Percentiles rank a stretch among this genome's conserved stretches.
phyloP scores from a whole-genome alignment of 1,140 invertebrate species.

The Drosophila lowei region DNA sequence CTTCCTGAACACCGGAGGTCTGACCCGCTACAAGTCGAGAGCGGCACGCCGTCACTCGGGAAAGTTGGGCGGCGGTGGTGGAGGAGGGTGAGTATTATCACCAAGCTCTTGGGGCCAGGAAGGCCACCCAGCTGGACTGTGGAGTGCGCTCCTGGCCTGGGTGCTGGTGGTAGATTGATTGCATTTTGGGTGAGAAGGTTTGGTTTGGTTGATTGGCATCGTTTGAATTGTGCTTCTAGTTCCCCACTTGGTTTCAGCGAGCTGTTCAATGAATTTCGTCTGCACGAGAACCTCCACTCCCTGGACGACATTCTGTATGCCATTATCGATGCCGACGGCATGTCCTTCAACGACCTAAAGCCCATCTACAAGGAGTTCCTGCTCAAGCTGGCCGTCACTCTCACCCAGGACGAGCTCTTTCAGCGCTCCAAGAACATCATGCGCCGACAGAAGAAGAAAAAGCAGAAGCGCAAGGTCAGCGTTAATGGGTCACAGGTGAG shows the following conservation, averaged over 20 bases:
- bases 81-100: slow-evolving; percentile 77
- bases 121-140: not conserved
- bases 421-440: slow-evolving; percentile 94
- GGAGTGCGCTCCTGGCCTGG: slow-evolving; percentile 23
- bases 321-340: slow-evolving; percentile 94
- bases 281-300: slow-evolving; percentile 92
- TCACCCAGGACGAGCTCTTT: slow-evolving; percentile 95
- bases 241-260: slow-evolving; percentile 92
- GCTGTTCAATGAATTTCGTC: slow-evolving; percentile 91
- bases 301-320: slow-evolving; percentile 94
- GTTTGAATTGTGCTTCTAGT: slow-evolving; percentile 84
- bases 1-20: slow-evolving; percentile 90
- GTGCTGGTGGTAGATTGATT: slow-evolving; percentile 51
- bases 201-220: slow-evolving; percentile 76
- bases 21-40: slow-evolving; percentile 87
- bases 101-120: slow-evolving; percentile 30
- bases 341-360: slow-evolving; percentile 96
- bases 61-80: slow-evolving; percentile 60
- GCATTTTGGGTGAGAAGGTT: slow-evolving; percentile 67
- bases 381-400: slow-evolving; percentile 91
- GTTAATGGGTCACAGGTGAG: slow-evolving; percentile 65
- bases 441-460: slow-evolving; percentile 90
- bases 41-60: slow-evolving; percentile 75
- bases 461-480: slow-evolving; percentile 84
- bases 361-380: slow-evolving; percentile 95